Conservation (phyloP, 2,888 invertebrate genomes). For the Sinelater perroti region DNA sequence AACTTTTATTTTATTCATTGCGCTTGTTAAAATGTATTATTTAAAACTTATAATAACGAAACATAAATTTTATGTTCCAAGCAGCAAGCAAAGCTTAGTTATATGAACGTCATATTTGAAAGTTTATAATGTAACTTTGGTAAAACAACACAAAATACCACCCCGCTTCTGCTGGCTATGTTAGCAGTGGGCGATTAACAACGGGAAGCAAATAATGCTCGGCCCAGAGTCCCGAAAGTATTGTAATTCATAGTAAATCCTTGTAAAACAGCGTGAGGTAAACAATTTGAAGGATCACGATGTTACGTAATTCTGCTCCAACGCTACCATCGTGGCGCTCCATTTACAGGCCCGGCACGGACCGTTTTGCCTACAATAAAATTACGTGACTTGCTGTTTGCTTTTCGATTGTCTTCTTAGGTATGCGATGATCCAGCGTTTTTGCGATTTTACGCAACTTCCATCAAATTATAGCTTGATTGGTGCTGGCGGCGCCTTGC, state of each 20-base stretch:
- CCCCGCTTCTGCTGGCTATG: no score
- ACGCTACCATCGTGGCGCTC: slow-evolving; percentile 18
- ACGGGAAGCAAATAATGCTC: no score
- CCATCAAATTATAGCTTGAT: slow-evolving; percentile 13
- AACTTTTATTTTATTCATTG: no score
- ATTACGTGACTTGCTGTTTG: slow-evolving; percentile 30
- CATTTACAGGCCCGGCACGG: slow-evolving; percentile 20
- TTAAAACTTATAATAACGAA: no score
- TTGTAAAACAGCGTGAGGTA: slow-evolving; percentile 28
- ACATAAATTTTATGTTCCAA: no score
- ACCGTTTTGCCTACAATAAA: slow-evolving; percentile 29
- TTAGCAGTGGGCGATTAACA: no score
- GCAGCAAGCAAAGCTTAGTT: no score
- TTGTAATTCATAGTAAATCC: slow-evolving; percentile 26
- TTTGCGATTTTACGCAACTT: slow-evolving; percentile 26
- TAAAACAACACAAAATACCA: no score
- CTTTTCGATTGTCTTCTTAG: slow-evolving; percentile 18
- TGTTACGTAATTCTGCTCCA: slow-evolving; percentile 22
- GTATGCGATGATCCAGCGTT: slow-evolving; percentile 23
- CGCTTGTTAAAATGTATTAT: no score
- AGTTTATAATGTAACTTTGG: no score
- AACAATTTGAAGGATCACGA: slow-evolving; percentile 23
- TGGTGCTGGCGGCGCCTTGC: slow-evolving; percentile 1
- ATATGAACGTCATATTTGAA: no score
- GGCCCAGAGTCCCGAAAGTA: no score